Percentiles rank a stretch among this genome's conserved stretches.
Evolutionary conservation across 2,888 invertebrate species (phyloP).

Genomic region (Zele albiditarsus): DNA sequence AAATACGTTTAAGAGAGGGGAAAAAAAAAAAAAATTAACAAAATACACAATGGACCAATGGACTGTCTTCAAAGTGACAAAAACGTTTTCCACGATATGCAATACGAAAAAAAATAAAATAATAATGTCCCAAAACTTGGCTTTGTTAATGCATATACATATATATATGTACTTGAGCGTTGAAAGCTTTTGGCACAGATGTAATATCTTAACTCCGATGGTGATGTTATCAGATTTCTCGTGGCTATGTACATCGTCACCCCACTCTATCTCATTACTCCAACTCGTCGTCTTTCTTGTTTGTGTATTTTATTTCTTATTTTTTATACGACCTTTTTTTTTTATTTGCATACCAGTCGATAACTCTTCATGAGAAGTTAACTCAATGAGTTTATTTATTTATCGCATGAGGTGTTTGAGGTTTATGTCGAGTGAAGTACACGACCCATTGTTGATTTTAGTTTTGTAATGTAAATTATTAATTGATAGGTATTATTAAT

Average conservation of each 20-base stretch:
- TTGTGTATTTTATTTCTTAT: background rate
- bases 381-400: slow-evolving; percentile 15
- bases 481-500: too few relatives aligned
- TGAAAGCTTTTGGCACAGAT: slow-evolving; percentile 10
- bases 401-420: background rate
- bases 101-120: too few relatives aligned
- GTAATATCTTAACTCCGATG: slow-evolving; percentile 16
- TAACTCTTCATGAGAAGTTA: slow-evolving; percentile 6
- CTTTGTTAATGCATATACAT: background rate
- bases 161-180: background rate
- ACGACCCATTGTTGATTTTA: background rate
- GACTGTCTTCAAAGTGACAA: too few relatives aligned
- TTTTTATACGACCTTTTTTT: slow-evolving; percentile 12
- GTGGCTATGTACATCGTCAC: background rate
- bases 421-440: background rate
- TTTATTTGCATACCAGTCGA: slow-evolving; percentile 2
- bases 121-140: background rate
- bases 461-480: background rate
- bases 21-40: too few relatives aligned
- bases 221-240: slow-evolving; percentile 5
- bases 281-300: background rate
- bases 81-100: too few relatives aligned
- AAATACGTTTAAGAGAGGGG: too few relatives aligned
- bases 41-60: too few relatives aligned
- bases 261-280: background rate